Conservation (phyloP, 2,113 vertebrate species). For the Tragelaphus imberbis region DNA sequence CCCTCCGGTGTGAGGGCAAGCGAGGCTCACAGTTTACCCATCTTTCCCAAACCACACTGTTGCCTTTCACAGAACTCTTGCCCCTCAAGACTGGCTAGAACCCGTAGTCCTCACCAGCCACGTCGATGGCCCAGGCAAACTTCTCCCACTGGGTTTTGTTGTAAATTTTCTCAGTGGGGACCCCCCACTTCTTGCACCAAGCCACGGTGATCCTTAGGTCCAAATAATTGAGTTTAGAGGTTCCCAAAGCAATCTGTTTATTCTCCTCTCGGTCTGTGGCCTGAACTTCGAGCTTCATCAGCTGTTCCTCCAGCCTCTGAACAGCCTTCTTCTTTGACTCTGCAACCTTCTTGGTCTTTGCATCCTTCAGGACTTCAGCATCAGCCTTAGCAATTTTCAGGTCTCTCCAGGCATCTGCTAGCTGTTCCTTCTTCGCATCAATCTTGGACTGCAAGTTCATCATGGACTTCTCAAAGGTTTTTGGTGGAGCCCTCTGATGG, state of each 20-base stretch:
- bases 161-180: constrained; percentile 96
- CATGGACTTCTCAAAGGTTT: constrained; percentile 99
- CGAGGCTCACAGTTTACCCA: constrained; percentile 86
- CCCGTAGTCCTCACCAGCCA: constrained; percentile 93
- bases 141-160: constrained; percentile 98
- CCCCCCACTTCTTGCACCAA: constrained; percentile 94
- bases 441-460: constrained; percentile 97
- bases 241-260: constrained; percentile 96
- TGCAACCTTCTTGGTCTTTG: constrained; percentile 93
- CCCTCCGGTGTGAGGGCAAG: constrained; percentile 78
- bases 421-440: constrained; percentile 95
- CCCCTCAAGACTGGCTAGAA: constrained; percentile 87
- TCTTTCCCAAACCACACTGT: constrained; percentile 81
- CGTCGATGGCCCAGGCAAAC: constrained; percentile 98
- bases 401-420: constrained; percentile 92
- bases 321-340: constrained; percentile 95
- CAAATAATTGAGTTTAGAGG: constrained; percentile 98
- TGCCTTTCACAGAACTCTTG: constrained; percentile 78
- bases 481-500: constrained; percentile 97
- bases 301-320: constrained; percentile 93
- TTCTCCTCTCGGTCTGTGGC: constrained; percentile 97
- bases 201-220: constrained; percentile 96
- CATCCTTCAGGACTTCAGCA: constrained; percentile 92
- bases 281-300: constrained; percentile 98
- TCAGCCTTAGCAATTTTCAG: constrained; percentile 95